These are phyloP conservation scores for Psylliodes chrysocephalus DNA, from an alignment of 2,888 invertebrate species.

Conservation along the genomic window DNA sequence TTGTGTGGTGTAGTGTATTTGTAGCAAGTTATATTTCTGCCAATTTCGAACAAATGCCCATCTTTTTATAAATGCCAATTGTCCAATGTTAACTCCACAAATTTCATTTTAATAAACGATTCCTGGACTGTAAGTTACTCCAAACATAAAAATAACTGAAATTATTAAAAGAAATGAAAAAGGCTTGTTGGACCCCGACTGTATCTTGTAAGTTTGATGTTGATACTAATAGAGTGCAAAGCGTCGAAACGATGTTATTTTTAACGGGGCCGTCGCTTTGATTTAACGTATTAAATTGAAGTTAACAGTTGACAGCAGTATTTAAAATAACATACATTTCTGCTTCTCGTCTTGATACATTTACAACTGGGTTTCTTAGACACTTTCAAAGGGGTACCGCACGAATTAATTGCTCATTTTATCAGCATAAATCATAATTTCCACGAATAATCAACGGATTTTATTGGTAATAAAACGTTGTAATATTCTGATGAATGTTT, in stretches of 20 bases:
- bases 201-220: constrained; percentile 45
- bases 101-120: no score
- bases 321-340: constrained; percentile 62
- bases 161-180: constrained; percentile 12
- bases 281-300: constrained; percentile 59
- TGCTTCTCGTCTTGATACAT: constrained; percentile 56
- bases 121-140: neutral
- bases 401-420: constrained; percentile 47
- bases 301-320: constrained; percentile 59
- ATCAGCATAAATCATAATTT: constrained; percentile 51
- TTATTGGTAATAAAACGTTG: constrained; percentile 48
- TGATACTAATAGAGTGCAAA: constrained; percentile 51
- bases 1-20: no score
- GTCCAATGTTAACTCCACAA: no score
- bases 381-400: constrained; percentile 45
- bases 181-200: constrained; percentile 18
- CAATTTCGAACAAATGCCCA: no score
- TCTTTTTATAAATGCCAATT: no score
- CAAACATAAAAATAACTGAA: constrained; percentile 8
- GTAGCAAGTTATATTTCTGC: no score
- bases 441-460: constrained; percentile 42
- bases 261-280: constrained; percentile 55
- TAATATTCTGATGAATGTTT: constrained; percentile 29
- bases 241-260: constrained; percentile 56
- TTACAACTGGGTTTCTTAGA: constrained; percentile 40